These are phyloP conservation scores for Colletes gigas DNA, from an alignment of 1,140 invertebrate species.

Conservation along the genomic window DNA sequence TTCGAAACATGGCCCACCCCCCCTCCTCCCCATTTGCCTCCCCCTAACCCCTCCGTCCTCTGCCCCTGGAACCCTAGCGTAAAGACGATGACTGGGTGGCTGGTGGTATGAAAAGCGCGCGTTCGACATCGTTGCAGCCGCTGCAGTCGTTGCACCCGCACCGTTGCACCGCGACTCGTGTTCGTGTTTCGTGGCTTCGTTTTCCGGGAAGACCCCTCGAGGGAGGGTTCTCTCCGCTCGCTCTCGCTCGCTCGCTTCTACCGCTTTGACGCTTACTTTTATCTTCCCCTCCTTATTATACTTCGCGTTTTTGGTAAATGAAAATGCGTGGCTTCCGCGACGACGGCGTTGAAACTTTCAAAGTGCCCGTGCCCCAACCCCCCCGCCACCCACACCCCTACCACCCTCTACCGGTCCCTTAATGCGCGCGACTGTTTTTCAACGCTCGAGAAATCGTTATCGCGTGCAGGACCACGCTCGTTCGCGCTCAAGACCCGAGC, in stretches of 20 bases:
- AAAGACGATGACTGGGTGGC: conserved; percentile 60
- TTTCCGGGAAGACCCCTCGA: conserved; percentile 23
- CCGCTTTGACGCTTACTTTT: conserved; percentile 39
- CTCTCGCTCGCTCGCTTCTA: conserved; percentile 14
- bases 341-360: conserved; percentile 32
- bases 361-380: conserved; percentile 6
- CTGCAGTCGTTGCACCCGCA: conserved; percentile 42
- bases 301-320: conserved; percentile 61
- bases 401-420: neutral
- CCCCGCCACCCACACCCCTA: neutral
- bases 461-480: neutral
- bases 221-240: neutral
- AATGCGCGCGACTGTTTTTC: neutral
- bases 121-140: conserved; percentile 44
- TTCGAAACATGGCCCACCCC: conserved; percentile 68
- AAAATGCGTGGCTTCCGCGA: conserved; percentile 39
- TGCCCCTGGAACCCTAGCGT: conserved; percentile 41
- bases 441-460: neutral
- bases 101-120: conserved; percentile 60
- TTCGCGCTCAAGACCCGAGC: neutral
- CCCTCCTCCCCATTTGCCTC: too few species aligned
- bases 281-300: conserved; percentile 44
- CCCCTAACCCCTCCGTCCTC: neutral
- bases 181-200: conserved; percentile 37
- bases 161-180: conserved; percentile 21